Conservation (phyloP, 2,888 invertebrate species). For the Carpatolechia fugitivella region DNA sequence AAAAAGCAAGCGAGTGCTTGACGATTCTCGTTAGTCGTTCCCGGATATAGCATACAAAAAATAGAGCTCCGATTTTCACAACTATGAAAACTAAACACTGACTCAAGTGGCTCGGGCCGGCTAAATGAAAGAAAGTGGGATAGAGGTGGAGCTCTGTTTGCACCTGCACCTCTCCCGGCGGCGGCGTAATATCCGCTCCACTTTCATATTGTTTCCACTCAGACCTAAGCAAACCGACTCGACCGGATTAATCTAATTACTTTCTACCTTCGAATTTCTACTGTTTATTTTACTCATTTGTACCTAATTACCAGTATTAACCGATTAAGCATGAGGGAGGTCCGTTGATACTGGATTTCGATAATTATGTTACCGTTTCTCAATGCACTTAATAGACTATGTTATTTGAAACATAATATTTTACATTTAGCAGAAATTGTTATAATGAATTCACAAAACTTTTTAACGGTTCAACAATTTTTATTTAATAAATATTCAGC, state of each 20-base stretch:
- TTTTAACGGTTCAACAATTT: neutral
- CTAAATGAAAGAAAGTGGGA: slow-evolving; percentile 60
- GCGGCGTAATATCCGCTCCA: slow-evolving; percentile 68
- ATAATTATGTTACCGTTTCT: neutral
- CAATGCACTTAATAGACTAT: no score
- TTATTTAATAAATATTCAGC: neutral
- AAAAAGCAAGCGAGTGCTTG: neutral
- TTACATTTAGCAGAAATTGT: no score
- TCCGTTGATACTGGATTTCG: neutral
- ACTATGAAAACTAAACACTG: slow-evolving; percentile 19
- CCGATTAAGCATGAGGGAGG: neutral
- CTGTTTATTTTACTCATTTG: slow-evolving; percentile 13
- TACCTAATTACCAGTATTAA: slow-evolving; percentile 5
- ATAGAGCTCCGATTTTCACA: slow-evolving; percentile 5
- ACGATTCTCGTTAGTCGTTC: slow-evolving; percentile 5
- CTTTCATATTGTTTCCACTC: slow-evolving; percentile 66
- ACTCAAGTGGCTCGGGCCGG: slow-evolving; percentile 17
- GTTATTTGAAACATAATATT: no score
- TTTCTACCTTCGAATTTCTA: slow-evolving; percentile 14
- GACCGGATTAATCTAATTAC: slow-evolving; percentile 63
- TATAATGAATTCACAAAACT: neutral
- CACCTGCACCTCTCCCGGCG: slow-evolving; percentile 60
- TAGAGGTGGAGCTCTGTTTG: slow-evolving; percentile 49
- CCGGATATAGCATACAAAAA: slow-evolving; percentile 6
- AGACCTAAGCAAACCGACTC: slow-evolving; percentile 67